Conservation (phyloP, 2,797 vertebrate genomes). For the Sebastes ruberrimus region DNA sequence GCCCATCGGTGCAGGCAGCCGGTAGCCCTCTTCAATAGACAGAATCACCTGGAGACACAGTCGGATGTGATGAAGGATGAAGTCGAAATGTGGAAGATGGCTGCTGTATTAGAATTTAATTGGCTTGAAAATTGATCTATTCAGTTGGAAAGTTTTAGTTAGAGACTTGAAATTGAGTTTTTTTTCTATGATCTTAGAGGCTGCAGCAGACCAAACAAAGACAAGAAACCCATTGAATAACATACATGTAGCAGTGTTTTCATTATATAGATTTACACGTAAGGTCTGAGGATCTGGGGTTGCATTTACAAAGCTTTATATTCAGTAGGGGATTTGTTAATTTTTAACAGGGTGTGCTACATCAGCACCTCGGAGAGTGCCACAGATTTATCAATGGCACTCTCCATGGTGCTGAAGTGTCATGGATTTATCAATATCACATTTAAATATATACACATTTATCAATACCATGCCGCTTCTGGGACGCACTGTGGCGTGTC, state of each 20-base stretch:
- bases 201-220: not conserved
- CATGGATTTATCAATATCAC: too few species aligned
- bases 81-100: not conserved
- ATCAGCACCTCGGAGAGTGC: too few species aligned
- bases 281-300: too few species aligned
- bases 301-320: not conserved
- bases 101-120: not conserved
- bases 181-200: not conserved
- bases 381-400: too few species aligned
- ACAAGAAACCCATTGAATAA: not conserved
- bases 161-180: not conserved
- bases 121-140: not conserved
- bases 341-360: too few species aligned
- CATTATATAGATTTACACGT: not conserved
- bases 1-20: slow-evolving; percentile 96
- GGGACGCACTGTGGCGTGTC: too few species aligned
- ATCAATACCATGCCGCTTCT: rapidly evolving
- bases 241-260: not conserved
- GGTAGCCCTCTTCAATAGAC: slow-evolving; percentile 97
- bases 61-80: not conserved
- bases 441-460: too few species aligned
- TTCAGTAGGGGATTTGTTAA: too few species aligned
- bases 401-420: too few species aligned
- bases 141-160: not conserved
- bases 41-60: slow-evolving; percentile 88